phyloP scores from a whole-genome alignment of 2,113 vertebrate species.

The Epinephelus lanceolatus region DNA sequence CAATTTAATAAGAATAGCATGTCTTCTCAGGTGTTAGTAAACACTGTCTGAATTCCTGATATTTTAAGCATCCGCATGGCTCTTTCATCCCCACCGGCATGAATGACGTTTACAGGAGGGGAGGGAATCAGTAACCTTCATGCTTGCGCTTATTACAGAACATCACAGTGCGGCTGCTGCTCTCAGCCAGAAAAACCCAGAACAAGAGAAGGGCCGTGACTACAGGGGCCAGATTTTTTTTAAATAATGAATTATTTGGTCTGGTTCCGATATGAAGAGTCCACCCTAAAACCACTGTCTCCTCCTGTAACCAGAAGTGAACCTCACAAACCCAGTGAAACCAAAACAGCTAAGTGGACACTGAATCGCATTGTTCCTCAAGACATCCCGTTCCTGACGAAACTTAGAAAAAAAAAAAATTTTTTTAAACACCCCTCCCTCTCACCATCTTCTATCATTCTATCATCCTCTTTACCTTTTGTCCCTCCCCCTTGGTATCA shows the following conservation, averaged over 20 bases:
- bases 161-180: conserved; percentile 35
- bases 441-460: conserved; percentile 19
- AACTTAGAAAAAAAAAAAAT: conserved; percentile 37
- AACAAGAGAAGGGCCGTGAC: conserved; percentile 20
- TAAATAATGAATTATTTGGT: conserved; percentile 37
- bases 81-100: conserved; percentile 10
- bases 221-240: conserved; percentile 1
- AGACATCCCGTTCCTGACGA: conserved; percentile 2
- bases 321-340: conserved; percentile 20
- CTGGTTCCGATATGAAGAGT: conserved; percentile 22
- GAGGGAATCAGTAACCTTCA: conserved; percentile 58
- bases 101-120: conserved; percentile 53
- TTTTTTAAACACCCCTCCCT: background rate
- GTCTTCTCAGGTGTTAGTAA: conserved; percentile 4
- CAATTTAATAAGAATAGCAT: conserved; percentile 14
- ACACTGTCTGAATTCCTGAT: conserved; percentile 46
- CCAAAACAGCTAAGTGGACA: conserved; percentile 27
- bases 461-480: conserved; percentile 21
- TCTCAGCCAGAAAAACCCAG: conserved; percentile 40
- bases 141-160: conserved; percentile 52
- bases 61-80: conserved; percentile 36
- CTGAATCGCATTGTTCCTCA: background rate
- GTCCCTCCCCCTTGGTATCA: conserved; percentile 40
- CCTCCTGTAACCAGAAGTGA: background rate
- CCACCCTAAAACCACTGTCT: conserved; percentile 24